Evolutionary conservation across 2,888 invertebrate species (phyloP).

Genomic region (Palloptera scutellata): DNA sequence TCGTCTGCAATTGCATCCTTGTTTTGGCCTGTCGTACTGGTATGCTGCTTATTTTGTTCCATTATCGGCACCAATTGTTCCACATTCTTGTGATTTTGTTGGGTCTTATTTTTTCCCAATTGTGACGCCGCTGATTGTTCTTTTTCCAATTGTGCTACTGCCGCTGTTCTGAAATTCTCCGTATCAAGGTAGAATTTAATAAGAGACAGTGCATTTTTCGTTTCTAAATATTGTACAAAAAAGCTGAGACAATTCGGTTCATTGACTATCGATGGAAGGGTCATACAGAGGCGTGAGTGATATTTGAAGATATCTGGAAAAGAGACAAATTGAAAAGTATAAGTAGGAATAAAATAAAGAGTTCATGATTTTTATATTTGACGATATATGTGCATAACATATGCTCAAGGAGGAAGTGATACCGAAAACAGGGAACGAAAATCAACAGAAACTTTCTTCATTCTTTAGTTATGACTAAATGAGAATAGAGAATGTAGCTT

Average conservation of each 20-base stretch:
- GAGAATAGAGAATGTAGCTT: too few relatives aligned
- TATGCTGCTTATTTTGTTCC: neutral
- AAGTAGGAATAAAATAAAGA: neutral
- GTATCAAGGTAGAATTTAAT: conserved; percentile 82
- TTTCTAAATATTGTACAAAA: conserved; percentile 86
- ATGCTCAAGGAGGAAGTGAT: too few relatives aligned
- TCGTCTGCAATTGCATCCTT: conserved; percentile 25
- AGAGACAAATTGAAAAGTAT: neutral
- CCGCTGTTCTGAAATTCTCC: conserved; percentile 70
- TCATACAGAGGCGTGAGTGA: conserved; percentile 73
- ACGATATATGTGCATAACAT: too few relatives aligned
- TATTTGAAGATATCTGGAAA: conserved; percentile 54
- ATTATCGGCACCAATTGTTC: conserved; percentile 1
- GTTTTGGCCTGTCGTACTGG: conserved; percentile 25
- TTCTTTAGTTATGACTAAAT: too few relatives aligned
- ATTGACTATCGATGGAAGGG: conserved; percentile 76
- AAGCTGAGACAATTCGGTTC: conserved; percentile 84
- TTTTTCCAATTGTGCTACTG: conserved; percentile 48
- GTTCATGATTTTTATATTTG: neutral
- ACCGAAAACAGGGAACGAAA: too few relatives aligned
- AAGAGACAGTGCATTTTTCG: conserved; percentile 71
- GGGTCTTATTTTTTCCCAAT: conserved; percentile 1
- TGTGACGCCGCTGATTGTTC: conserved; percentile 34
- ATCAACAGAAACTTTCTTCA: too few relatives aligned
- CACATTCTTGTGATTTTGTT: conserved; percentile 5